phyloP scores from a whole-genome alignment of 2,888 invertebrate genomes.

The Eumacrocentrus americanus region DNA sequence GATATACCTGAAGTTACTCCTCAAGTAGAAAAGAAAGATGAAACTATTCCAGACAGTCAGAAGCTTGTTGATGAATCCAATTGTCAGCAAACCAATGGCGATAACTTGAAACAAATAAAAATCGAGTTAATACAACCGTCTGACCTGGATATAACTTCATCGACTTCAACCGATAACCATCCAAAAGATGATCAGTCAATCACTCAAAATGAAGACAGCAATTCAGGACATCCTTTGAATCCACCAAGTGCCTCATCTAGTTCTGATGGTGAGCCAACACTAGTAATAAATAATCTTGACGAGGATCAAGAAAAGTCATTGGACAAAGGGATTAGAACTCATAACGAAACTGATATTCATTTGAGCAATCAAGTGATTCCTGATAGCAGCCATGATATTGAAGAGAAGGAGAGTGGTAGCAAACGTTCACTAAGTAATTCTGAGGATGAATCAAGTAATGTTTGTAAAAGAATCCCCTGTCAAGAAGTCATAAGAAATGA shows the following conservation, averaged over 20 bases:
- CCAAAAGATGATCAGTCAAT: too few relatives aligned
- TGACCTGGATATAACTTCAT: too few relatives aligned
- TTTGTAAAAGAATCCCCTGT: neutral
- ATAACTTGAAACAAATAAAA: too few relatives aligned
- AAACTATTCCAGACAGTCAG: neutral
- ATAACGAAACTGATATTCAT: neutral
- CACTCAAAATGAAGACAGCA: too few relatives aligned
- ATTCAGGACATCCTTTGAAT: neutral
- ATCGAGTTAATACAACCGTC: too few relatives aligned
- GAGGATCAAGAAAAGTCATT: neutral
- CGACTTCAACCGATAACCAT: too few relatives aligned
- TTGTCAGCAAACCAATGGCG: too few relatives aligned
- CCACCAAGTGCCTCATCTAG: neutral
- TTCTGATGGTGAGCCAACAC: neutral
- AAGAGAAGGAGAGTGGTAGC: neutral
- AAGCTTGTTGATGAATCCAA: too few relatives aligned
- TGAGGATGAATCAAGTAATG: slow-evolving; percentile 1
- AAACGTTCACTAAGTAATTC: neutral
- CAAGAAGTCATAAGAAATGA: neutral
- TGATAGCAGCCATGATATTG: slow-evolving; percentile 1
- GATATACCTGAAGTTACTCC: neutral
- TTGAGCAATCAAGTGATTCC: neutral
- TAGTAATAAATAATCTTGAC: neutral
- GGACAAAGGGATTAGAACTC: neutral
- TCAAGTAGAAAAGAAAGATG: neutral